Evolutionary conservation across 2,113 vertebrate species (phyloP), one percentile per base, ranked within the genome.

Genomic region (Lamprotornis superbus): DNA sequence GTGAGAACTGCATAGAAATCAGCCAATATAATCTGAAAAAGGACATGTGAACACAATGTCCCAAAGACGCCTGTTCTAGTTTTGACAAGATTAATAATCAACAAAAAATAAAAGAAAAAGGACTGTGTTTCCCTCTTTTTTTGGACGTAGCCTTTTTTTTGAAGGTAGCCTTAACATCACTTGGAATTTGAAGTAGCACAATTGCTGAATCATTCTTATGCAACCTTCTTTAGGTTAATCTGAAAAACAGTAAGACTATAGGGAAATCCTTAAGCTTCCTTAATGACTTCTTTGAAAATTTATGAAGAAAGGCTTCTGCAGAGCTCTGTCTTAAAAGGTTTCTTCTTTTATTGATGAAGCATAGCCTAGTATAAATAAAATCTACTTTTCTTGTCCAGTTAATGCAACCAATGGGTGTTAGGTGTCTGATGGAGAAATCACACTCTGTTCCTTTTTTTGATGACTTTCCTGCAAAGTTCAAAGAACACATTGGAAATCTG

Each of bases 1-100:
- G 20, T n/a, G 35, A 67, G 69, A 74, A 25, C 9, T 42, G 56
- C 3, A 0, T 20, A 46, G 64, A 69, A 84, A 87, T 81, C 37
- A 49, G 60, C 56, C 63, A 52, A 6, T 80, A 24, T 12, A 42
- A n/a, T 49, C 61, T 61, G 61, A 59, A 85, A 73, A 64, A 65
- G 74, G 33, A 73, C 33, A 4, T 14, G 14, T 73, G 63, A 57
- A 28, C 33, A n/a, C 20, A 19, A 0, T 65, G 67, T 65, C 84
- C 81, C 27, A 15, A 40, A 63, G 79, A 81, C 12, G 46, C 39
- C 21, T 70, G 55, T 69, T 91, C 68, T 86, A 59, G 17, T 91
- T 95, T 91, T 86, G 42, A 44, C 47, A 40, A 50, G 59, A 90
- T 89, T 23, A 94, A 80, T 86, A 74, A 90, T 91, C 71, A 50